Conservation (phyloP, 2,113 vertebrate genomes). For the Kobus ellipsiprymnus region DNA sequence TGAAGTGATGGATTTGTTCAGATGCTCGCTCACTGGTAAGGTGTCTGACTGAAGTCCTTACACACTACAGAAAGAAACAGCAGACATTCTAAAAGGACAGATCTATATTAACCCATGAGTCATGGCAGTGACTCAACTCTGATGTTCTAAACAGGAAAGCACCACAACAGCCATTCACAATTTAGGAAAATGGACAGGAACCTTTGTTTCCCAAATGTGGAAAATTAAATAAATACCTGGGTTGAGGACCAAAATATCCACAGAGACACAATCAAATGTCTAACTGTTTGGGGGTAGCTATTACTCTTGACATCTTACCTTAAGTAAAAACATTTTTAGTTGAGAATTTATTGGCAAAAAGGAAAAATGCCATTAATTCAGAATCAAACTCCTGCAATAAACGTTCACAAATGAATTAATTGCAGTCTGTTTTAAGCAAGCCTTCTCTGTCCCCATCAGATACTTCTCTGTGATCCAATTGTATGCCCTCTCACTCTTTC, state of each 20-base stretch:
- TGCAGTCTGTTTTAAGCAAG: not conserved
- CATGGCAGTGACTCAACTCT: rapidly evolving
- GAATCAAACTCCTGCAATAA: not conserved
- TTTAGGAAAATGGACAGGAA: not conserved
- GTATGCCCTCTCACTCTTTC: not conserved
- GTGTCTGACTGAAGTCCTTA: not conserved
- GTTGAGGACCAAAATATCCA: not conserved
- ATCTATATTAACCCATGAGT: not conserved
- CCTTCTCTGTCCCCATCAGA: too few species aligned
- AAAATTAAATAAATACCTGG: not conserved
- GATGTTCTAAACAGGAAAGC: not conserved
- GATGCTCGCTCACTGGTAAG: not conserved
- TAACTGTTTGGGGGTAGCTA: rapidly evolving
- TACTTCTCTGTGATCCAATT: not conserved
- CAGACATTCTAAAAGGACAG: too few species aligned
- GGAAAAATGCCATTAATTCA: not conserved
- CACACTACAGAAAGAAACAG: too few species aligned
- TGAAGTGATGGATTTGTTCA: not conserved
- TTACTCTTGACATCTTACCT: not conserved
- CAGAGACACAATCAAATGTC: too few species aligned
- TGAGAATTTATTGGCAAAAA: not conserved
- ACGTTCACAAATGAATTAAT: not conserved
- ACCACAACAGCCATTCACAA: rapidly evolving
- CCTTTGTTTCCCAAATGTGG: not conserved
- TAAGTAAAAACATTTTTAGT: not conserved